phyloP scores from a whole-genome alignment of 2,113 vertebrate species.

The Salvelinus alpinus region DNA sequence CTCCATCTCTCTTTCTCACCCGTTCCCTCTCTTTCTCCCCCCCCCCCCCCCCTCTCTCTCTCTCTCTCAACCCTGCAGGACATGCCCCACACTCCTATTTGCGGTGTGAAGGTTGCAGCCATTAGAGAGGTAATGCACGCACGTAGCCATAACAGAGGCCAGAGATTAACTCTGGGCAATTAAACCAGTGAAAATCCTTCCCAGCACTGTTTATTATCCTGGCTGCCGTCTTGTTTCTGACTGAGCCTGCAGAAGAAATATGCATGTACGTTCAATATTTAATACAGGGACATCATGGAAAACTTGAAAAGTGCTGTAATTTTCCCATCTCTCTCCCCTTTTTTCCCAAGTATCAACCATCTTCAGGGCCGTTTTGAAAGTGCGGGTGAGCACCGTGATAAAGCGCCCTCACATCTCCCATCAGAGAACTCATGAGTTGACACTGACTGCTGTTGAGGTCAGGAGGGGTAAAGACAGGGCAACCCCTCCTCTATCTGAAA shows the following conservation, averaged over 20 bases:
- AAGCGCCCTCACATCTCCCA: slow-evolving; percentile 6
- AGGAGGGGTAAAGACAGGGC: background rate
- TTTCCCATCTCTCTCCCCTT: slow-evolving; percentile 24
- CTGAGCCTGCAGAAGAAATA: no score
- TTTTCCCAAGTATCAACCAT: slow-evolving; percentile 2
- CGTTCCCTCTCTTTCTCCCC: background rate
- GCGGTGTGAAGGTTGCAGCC: slow-evolving; percentile 33
- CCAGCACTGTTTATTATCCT: slow-evolving; percentile 53
- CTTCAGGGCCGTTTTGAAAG: slow-evolving; percentile 24
- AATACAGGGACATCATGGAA: slow-evolving; percentile 60
- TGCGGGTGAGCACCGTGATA: slow-evolving; percentile 15
- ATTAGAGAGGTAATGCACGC: slow-evolving; percentile 36
- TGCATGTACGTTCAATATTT: slow-evolving; percentile 63
- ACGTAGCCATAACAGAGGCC: slow-evolving; percentile 27
- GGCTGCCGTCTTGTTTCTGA: slow-evolving; percentile 48
- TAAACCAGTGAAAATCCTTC: slow-evolving; percentile 44
- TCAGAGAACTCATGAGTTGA: background rate
- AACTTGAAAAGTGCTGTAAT: slow-evolving; percentile 33
- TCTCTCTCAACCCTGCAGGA: background rate
- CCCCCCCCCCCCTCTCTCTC: background rate
- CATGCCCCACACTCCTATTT: slow-evolving; percentile 10
- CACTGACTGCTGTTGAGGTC: background rate
- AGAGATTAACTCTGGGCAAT: slow-evolving; percentile 39
- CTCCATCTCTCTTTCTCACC: background rate
- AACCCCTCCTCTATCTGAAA: background rate